A percentile compares a stretch with the other conserved stretches of the same genome.
Evolutionary conservation across 2,113 vertebrate genomes (phyloP).

Genomic region (Hyaena hyaena): DNA sequence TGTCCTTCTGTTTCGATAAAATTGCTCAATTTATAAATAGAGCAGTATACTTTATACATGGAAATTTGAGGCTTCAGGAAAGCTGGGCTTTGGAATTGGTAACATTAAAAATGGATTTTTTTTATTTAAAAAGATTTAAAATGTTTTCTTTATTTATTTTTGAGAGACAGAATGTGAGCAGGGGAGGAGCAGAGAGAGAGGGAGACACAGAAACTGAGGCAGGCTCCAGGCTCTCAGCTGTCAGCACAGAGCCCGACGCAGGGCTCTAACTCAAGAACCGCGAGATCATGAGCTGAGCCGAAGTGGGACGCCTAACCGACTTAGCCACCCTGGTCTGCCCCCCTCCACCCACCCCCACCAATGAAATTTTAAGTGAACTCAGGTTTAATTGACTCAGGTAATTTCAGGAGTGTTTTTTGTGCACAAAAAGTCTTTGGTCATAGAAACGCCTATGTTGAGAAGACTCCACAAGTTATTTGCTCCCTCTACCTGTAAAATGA

Average conservation of each 20-base stretch:
- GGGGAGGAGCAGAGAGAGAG: too few relatives aligned
- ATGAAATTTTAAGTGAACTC: background rate
- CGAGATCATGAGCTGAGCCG: too few relatives aligned
- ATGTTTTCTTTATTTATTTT: too few relatives aligned
- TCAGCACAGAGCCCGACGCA: too few relatives aligned
- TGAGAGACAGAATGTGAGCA: too few relatives aligned
- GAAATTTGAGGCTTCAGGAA: background rate
- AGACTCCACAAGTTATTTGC: background rate
- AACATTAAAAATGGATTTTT: background rate
- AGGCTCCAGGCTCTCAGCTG: too few relatives aligned
- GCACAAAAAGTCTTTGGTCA: accelerated
- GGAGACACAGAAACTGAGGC: too few relatives aligned
- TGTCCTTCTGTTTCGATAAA: background rate
- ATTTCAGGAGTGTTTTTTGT: background rate
- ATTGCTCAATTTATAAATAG: background rate
- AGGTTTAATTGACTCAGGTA: background rate
- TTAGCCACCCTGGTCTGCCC: too few relatives aligned
- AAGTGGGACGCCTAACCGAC: too few relatives aligned
- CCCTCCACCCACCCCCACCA: too few relatives aligned
- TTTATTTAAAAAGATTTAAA: too few relatives aligned
- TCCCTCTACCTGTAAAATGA: background rate
- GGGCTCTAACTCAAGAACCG: too few relatives aligned
- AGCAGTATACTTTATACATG: background rate
- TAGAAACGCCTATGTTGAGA: background rate
- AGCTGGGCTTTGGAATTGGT: background rate